These are phyloP conservation scores for Drepana arcuata DNA, from an alignment of 1,140 invertebrate genomes.

Conservation along the genomic window DNA sequence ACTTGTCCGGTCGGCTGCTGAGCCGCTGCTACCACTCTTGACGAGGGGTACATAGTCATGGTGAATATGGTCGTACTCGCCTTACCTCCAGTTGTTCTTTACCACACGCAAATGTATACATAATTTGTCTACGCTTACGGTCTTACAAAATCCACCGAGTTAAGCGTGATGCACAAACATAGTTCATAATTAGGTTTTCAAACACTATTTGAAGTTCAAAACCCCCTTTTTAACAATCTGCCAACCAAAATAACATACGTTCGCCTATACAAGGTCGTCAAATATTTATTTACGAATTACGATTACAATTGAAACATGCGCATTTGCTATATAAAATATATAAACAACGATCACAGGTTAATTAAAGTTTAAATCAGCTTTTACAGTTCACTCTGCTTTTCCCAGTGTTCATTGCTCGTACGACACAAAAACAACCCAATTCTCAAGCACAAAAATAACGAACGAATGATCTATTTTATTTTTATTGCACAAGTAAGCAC, in stretches of 20 bases:
- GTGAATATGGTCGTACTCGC: constrained; percentile 27
- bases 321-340: no score
- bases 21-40: constrained; percentile 57
- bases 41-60: constrained; percentile 58
- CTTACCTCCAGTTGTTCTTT: constrained; percentile 55
- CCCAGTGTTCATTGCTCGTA: no score
- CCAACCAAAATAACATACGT: constrained; percentile 25
- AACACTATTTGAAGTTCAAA: background rate
- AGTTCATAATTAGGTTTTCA: background rate
- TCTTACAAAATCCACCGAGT: no score
- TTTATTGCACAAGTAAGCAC: no score
- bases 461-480: constrained; percentile 14
- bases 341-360: no score
- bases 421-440: constrained; percentile 40
- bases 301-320: no score
- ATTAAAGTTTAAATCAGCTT: no score
- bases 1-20: constrained; percentile 52
- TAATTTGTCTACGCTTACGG: no score
- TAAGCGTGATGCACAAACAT: no score
- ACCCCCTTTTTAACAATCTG: constrained; percentile 26
- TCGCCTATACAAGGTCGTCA: constrained; percentile 42
- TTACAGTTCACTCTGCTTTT: no score
- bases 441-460: constrained; percentile 26
- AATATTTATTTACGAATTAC: constrained; percentile 3
- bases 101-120: constrained; percentile 56